Percentiles rank a stretch among this genome's conserved stretches.
Evolutionary conservation across 92 coral and sea anemone genomes (phyloP).

Genomic region (Phymanthus crucifer): DNA sequence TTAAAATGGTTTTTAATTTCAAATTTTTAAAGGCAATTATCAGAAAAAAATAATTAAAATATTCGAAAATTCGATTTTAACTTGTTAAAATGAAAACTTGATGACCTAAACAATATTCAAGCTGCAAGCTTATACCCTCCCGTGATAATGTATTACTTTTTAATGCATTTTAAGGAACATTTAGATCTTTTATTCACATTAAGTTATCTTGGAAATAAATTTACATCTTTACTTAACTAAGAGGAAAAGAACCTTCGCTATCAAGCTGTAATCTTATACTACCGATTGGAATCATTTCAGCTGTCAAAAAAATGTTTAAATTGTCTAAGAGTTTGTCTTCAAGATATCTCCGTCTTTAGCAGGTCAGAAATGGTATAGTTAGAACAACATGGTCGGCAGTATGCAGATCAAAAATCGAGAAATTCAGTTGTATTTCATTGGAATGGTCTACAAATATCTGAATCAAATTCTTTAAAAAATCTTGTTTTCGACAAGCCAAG

Average conservation of each 20-base stretch:
- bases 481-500: too few species aligned
- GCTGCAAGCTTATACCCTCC: background rate
- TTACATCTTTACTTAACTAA: background rate
- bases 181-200: background rate
- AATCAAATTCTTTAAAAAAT: too few species aligned
- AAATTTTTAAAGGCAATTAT: background rate
- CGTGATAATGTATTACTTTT: background rate
- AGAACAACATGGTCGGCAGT: background rate
- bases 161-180: background rate
- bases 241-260: background rate
- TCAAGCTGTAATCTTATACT: background rate
- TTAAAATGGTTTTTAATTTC: background rate
- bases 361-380: background rate
- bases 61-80: background rate
- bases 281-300: background rate
- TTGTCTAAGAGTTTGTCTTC: background rate
- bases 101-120: background rate
- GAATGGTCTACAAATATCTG: too few species aligned
- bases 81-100: background rate
- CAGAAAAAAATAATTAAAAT: background rate
- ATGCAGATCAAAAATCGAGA: background rate
- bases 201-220: background rate
- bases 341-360: background rate
- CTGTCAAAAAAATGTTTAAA: background rate
- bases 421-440: too few species aligned